Base-by-base conservation (phyloP, 1,140 invertebrate genomes). In the Wiebesia pumilae region DNA sequence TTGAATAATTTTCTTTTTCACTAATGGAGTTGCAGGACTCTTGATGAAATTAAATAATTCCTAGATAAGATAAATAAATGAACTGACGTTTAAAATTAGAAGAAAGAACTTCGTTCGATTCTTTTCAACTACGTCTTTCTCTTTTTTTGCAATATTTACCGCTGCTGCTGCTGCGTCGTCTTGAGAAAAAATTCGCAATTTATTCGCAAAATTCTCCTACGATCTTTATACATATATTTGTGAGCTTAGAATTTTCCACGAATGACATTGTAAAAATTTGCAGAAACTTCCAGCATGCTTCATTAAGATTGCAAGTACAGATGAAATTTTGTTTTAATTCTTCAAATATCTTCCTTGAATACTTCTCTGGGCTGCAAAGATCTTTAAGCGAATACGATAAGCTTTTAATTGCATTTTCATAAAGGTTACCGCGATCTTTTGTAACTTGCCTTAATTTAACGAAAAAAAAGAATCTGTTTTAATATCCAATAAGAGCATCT, bases 401-500 rank as follows among this genome's bases (percentile, higher is more conserved):
- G 71, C 24, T 75, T 43, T 24, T 43, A 43, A 43, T 43, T 35
- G 38, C 71, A 7, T 75, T n/a, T 43, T n/a, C 38, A 43, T n/a
- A 43, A 43, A 75, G 16, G 38, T 43, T 24, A 3, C n/a, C 21
- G 6, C n/a, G 3, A 75, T 43, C 24, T 75, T 75, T 75, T 43
- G 38, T 75, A 27, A 38, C 30, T 6, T 10, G 35, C 78, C 24
- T 81, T 81, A 38, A 81, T 65, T 81, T 81, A 81, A 40, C 35
- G 24, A 43, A 80, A 54, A 79, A 38, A 38, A 27, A 35, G 65
- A 65, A 38, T 35, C 69, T 30, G 19, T 71, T 71, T 71, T 78
- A 51, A 78, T 78, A 71, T 71, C 51, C 40, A 65, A n/a, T 65
- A 65, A 35, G 58, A 81, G 62, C 40, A 43, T 47, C 35, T 81